phyloP scores from a whole-genome alignment of 1,140 invertebrate genomes.

The Thaumetopoea pityocampa region DNA sequence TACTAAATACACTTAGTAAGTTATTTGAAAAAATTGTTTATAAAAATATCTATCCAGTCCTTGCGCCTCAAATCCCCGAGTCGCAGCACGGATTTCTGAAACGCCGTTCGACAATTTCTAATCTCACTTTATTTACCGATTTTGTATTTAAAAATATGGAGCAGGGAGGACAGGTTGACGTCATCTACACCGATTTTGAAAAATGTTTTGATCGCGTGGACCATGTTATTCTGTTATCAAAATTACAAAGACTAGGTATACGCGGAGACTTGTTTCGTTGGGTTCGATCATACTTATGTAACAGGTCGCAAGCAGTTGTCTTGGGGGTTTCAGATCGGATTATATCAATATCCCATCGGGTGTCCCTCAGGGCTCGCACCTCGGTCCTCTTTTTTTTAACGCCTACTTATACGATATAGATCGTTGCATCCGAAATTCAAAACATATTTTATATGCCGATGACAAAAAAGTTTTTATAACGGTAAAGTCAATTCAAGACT shows the following conservation, averaged over 20 bases:
- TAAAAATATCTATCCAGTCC: conserved; percentile 2
- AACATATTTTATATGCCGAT: no score
- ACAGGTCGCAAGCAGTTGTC: conserved; percentile 17
- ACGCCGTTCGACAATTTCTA: conserved; percentile 8
- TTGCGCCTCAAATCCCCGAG: not conserved
- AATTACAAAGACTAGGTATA: conserved; percentile 22
- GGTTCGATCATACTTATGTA: conserved; percentile 18
- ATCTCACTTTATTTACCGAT: conserved; percentile 10
- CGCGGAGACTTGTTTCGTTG: conserved; percentile 15
- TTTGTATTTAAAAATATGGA: conserved; percentile 1
- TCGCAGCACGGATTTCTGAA: conserved; percentile 16
- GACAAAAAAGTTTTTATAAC: no score
- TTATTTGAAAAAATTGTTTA: conserved; percentile 17
- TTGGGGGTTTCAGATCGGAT: conserved; percentile 12
- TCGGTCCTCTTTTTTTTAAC: not conserved
- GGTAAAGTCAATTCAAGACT: no score
- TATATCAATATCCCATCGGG: conserved; percentile 18
- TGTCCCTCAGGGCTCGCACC: conserved; percentile 33
- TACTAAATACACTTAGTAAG: conserved; percentile 14
- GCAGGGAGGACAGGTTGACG: conserved; percentile 1
- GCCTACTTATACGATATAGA: not conserved
- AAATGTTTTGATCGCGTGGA: conserved; percentile 33
- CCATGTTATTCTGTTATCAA: conserved; percentile 22
- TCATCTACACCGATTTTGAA: conserved; percentile 10
- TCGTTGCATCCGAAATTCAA: no score